Conservation (phyloP, 2,797 vertebrate genomes). For the Lerista edwardsae region DNA sequence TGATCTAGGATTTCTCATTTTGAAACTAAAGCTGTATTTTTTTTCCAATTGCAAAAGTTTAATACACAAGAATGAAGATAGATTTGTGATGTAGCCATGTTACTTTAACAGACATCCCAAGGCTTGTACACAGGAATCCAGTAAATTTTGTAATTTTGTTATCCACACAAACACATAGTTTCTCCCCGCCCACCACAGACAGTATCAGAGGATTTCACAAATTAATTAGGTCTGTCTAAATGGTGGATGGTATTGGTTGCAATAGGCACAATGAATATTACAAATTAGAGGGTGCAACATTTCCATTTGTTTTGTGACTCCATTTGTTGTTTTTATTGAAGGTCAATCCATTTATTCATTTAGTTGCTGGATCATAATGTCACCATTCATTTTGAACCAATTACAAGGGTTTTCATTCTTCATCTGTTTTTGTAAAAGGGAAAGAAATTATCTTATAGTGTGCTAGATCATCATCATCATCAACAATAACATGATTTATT, state of each 20-base stretch:
- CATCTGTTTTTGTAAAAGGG: no score
- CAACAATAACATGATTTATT: no score
- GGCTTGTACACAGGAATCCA: background rate
- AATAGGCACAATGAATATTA: background rate
- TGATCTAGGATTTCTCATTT: conserved; percentile 25
- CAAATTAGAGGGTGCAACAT: background rate
- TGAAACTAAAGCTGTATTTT: conserved; percentile 23
- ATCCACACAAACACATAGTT: no score
- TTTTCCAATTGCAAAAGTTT: background rate
- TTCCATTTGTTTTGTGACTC: no score
- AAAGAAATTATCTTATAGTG: no score
- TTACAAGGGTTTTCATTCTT: no score
- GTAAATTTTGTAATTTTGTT: background rate
- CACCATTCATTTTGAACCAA: no score
- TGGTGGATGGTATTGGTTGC: conserved; percentile 1
- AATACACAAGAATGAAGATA: conserved; percentile 12
- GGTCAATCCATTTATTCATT: no score
- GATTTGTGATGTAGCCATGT: conserved; percentile 11
- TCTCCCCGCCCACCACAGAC: background rate
- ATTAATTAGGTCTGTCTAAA: background rate
- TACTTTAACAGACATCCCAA: background rate
- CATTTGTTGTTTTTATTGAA: no score
- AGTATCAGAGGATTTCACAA: background rate
- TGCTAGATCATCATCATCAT: no score
- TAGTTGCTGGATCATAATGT: no score